Conservation (phyloP, 2,888 invertebrate species). For the Diarsia mendica region DNA sequence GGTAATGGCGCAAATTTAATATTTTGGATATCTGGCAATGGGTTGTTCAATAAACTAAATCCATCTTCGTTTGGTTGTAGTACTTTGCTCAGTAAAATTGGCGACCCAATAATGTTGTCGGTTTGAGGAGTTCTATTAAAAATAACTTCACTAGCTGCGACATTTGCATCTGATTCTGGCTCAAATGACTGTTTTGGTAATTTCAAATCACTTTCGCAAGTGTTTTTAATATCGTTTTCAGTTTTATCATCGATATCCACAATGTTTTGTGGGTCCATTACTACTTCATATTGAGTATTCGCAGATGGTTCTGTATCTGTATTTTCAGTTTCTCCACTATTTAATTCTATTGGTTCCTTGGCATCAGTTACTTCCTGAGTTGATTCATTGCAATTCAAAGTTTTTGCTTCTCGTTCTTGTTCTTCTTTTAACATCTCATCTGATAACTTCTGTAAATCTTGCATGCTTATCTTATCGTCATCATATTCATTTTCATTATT, state of each 20-base stretch:
- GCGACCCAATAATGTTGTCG: conserved; percentile 47
- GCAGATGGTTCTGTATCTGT: conserved; percentile 34
- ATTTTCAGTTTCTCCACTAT: conserved; percentile 10
- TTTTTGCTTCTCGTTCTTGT: conserved; percentile 55
- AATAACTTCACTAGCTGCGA: conserved; percentile 75
- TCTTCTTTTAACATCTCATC: conserved; percentile 73
- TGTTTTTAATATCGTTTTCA: conserved; percentile 1
- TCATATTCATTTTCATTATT: conserved; percentile 13
- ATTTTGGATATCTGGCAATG: conserved; percentile 51
- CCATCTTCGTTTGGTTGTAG: conserved; percentile 59
- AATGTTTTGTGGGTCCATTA: conserved; percentile 15
- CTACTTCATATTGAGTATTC: conserved; percentile 10
- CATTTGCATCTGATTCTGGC: conserved; percentile 68
- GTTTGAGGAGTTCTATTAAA: conserved; percentile 59
- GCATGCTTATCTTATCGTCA: conserved; percentile 57
- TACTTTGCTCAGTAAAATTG: conserved; percentile 57
- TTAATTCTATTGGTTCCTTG: neutral
- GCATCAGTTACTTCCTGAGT: conserved; percentile 7
- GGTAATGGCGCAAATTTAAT: conserved; percentile 65
- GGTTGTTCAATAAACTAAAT: conserved; percentile 44
- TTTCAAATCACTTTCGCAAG: conserved; percentile 35
- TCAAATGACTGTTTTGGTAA: conserved; percentile 24
- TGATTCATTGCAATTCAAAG: conserved; percentile 29
- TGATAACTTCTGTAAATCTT: conserved; percentile 81
- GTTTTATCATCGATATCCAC: conserved; percentile 5